Evolutionary conservation across 2,113 vertebrate genomes (phyloP), one percentile per base, ranked within the genome.

Genomic region (Vireo altiloquus): DNA sequence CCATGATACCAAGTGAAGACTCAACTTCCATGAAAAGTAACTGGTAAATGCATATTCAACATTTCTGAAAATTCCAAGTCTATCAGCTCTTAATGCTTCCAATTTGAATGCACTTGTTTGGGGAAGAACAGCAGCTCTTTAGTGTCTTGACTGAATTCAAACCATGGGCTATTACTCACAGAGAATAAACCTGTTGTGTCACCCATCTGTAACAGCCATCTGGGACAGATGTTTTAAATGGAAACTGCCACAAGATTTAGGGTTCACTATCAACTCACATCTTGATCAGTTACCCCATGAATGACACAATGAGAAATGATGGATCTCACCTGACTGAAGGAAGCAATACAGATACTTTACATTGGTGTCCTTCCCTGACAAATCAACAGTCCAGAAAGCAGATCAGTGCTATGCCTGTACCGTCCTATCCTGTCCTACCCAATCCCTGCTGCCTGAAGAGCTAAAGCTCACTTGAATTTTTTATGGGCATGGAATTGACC

Each of bases 171-270:
- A 7, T 87, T 52, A 87, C 78, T 92, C 90, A 59, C 40, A 65
- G 68, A 69, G 40, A 93, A 81, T 60, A 92, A 95, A 87, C 53
- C 50, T 89, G 77, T 46, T 84, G 68, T 68, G 60, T 53, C 78
- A 79, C 70, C 77, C 89, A 79, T 92, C 87, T 87, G 69, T 47
- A 81, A 66, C 46, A 81, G 46, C 89, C 83, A 94, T 65, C 87
- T 92, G 93, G 82, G 89, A 82, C 53, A 95, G 71, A 91, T 72
- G 70, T 79, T 94, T 69, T 20, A 60, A 76, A 89, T n/a, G 28
- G 61, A 79, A 95, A 65, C 30, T 87, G 46, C 40, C 63, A 82
- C 0, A 0, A 87, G 74, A 95, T 91, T 89, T 87, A 95, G 54
- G 63, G 30, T 42, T 59, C 25, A 31, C 49, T 66, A 57, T 39